phyloP scores from a whole-genome alignment of 2,888 invertebrate species.

The Phania funesta region DNA sequence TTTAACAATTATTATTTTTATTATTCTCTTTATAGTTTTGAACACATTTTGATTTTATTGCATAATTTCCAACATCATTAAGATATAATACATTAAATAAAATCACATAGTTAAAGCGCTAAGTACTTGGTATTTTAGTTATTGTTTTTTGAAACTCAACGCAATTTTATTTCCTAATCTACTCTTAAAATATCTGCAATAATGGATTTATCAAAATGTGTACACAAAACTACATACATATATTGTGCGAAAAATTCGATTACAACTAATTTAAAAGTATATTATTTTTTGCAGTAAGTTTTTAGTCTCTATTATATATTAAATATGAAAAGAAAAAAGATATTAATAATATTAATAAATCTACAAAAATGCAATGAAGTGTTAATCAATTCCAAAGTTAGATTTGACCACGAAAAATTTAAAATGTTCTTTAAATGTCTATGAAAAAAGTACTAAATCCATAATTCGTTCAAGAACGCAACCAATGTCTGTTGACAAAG shows the following conservation, averaged over 20 bases:
- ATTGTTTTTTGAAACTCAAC: conserved; percentile 10
- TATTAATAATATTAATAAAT: conserved; percentile 34
- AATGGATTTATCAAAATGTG: conserved; percentile 21
- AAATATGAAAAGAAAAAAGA: conserved; percentile 6
- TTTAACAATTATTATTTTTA: conserved; percentile 40
- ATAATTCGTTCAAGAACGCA: too few species aligned
- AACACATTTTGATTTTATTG: conserved; percentile 37
- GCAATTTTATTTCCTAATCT: conserved; percentile 14
- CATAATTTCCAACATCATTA: conserved; percentile 38
- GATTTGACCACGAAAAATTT: too few species aligned
- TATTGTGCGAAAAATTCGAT: conserved; percentile 1
- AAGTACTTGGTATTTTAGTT: conserved; percentile 12
- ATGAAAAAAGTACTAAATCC: too few species aligned
- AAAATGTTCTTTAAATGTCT: too few species aligned
- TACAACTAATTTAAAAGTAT: conserved; percentile 15
- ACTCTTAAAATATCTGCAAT: conserved; percentile 32
- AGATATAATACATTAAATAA: conserved; percentile 29
- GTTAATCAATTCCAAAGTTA: background rate
- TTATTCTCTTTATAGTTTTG: conserved; percentile 68
- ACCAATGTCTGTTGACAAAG: too few species aligned
- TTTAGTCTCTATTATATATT: conserved; percentile 40
- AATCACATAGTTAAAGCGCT: conserved; percentile 37
- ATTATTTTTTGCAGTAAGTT: conserved; percentile 34
- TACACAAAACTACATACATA: conserved; percentile 5
- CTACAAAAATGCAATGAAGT: conserved; percentile 20